These are phyloP conservation scores for Pocota personata DNA, from an alignment of 2,888 invertebrate genomes.

Conservation along the genomic window DNA sequence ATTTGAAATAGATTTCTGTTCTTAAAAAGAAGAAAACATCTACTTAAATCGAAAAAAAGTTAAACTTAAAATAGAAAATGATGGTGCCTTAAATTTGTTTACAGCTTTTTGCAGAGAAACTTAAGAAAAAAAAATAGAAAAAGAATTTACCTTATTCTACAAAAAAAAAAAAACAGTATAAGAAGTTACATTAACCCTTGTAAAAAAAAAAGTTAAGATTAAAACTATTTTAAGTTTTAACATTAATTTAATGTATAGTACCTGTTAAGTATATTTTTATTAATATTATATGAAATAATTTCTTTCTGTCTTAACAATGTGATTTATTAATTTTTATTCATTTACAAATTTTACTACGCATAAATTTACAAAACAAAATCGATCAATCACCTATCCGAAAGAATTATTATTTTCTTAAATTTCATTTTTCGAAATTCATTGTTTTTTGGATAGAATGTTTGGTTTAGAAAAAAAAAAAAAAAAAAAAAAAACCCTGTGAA, in stretches of 20 bases:
- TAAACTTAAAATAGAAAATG: conserved; percentile 45
- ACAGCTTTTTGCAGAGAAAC: conserved; percentile 45
- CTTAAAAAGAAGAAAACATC: neutral
- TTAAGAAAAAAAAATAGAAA: conserved; percentile 2
- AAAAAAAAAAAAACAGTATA: conserved; percentile 2
- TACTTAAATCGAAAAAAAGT: conserved; percentile 5
- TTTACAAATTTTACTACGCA: conserved; percentile 41
- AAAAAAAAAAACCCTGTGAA: neutral
- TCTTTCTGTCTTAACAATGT: conserved; percentile 61
- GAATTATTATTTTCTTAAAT: neutral
- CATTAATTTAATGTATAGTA: conserved; percentile 74
- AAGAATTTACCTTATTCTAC: neutral
- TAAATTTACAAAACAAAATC: conserved; percentile 4
- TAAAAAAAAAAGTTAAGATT: conserved; percentile 39
- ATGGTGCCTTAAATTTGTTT: conserved; percentile 62
- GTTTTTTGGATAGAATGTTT: neutral
- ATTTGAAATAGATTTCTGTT: conserved; percentile 1
- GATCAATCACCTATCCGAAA: neutral
- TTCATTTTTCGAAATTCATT: neutral
- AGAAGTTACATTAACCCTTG: conserved; percentile 14
- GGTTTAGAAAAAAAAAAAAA: neutral
- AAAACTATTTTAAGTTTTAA: conserved; percentile 66
- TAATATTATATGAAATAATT: conserved; percentile 24
- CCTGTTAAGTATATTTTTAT: conserved; percentile 75
- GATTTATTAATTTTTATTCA: conserved; percentile 55